phyloP scores from a whole-genome alignment of 2,797 vertebrate species.

The Cynopterus sphinx region DNA sequence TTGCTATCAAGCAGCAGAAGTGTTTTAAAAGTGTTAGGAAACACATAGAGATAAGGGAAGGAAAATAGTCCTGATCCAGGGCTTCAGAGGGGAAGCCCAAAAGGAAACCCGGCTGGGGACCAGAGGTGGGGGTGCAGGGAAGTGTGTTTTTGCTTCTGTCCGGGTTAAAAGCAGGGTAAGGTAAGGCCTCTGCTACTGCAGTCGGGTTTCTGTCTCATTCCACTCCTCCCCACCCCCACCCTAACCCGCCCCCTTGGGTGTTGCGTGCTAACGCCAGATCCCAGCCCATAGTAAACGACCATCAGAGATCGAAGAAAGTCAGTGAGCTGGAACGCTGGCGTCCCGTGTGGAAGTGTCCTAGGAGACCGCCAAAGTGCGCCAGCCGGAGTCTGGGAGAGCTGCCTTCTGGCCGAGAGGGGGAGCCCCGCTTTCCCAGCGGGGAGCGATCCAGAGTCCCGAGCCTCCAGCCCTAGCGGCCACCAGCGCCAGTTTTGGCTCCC shows the following conservation, averaged over 20 bases:
- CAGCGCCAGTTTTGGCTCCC: slow-evolving; percentile 42
- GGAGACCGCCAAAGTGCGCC: slow-evolving; percentile 42
- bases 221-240: not conserved
- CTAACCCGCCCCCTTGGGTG: not conserved
- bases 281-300: not conserved
- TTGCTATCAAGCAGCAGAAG: not conserved
- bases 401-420: slow-evolving; percentile 73
- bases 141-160: not conserved
- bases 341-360: slow-evolving; percentile 26
- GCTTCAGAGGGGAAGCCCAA: not conserved
- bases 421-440: slow-evolving; percentile 57
- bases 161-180: not conserved
- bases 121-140: not conserved
- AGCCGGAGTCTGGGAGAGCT: not conserved
- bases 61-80: not conserved
- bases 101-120: not conserved
- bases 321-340: not conserved
- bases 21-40: slow-evolving; percentile 10
- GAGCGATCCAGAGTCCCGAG: slow-evolving; percentile 46
- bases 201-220: not conserved
- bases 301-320: not conserved
- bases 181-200: not conserved
- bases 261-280: not conserved
- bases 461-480: slow-evolving; percentile 28
- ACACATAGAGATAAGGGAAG: not conserved